Evolutionary conservation across 1,140 invertebrate species (phyloP).

Genomic region (Nomia melanderi): DNA sequence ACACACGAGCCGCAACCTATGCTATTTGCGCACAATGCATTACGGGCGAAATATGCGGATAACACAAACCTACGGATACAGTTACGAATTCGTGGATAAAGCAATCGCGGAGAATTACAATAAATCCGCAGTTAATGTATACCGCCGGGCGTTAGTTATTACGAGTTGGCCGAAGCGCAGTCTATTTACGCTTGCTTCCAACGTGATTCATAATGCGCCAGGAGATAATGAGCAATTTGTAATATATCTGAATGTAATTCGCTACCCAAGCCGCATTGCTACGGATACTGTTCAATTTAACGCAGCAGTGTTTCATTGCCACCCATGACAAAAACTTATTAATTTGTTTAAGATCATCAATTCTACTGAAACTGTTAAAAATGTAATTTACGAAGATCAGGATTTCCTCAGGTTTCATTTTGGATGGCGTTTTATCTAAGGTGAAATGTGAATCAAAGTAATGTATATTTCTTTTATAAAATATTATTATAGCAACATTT

Average conservation of each 20-base stretch:
- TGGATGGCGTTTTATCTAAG: too few species aligned
- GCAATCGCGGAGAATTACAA: conserved; percentile 79
- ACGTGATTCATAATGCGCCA: conserved; percentile 76
- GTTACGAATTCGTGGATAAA: conserved; percentile 74
- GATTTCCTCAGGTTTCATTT: too few species aligned
- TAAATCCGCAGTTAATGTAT: conserved; percentile 79
- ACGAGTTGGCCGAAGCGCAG: conserved; percentile 73
- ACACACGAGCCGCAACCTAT: conserved; percentile 57
- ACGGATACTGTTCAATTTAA: conserved; percentile 62
- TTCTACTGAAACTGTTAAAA: too few species aligned
- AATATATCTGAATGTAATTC: conserved; percentile 77
- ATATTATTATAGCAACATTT: too few species aligned
- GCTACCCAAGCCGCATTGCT: conserved; percentile 36
- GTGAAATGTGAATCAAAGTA: too few species aligned
- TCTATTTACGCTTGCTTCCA: conserved; percentile 73
- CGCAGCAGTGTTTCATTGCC: conserved; percentile 29
- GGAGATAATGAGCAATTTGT: conserved; percentile 80
- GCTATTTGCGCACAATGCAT: conserved; percentile 61
- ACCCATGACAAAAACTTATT: conserved; percentile 50
- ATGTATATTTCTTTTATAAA: too few species aligned
- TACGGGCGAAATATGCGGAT: conserved; percentile 64
- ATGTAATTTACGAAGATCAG: too few species aligned
- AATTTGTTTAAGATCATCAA: conserved; percentile 13
- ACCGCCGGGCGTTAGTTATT: conserved; percentile 74
- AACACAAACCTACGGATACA: conserved; percentile 58